Evolutionary conservation across 2,888 invertebrate species (phyloP).

Genomic region (Drosophila suboccidentalis): DNA sequence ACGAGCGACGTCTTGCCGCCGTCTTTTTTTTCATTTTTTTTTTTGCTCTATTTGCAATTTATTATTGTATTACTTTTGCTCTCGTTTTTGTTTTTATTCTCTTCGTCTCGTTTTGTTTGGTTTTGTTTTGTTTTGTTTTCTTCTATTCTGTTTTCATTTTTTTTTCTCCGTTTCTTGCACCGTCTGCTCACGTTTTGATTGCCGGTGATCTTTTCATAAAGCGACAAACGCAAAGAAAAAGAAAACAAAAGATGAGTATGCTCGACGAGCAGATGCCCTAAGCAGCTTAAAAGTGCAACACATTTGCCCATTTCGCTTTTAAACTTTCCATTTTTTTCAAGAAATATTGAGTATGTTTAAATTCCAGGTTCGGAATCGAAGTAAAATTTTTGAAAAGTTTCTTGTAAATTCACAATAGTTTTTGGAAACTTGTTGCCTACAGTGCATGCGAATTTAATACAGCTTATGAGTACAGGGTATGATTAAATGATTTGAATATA

Average conservation of each 20-base stretch:
- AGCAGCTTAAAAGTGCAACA: background rate
- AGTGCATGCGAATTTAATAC: background rate
- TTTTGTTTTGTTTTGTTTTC: slow-evolving; percentile 11
- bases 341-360: background rate
- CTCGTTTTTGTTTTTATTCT: slow-evolving; percentile 19
- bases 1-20: slow-evolving; percentile 5
- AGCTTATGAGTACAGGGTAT: slow-evolving; percentile 1
- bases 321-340: too few relatives aligned
- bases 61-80: slow-evolving; percentile 3
- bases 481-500: slow-evolving; percentile 8
- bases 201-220: slow-evolving; percentile 56
- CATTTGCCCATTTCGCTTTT: too few relatives aligned
- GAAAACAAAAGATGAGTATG: background rate
- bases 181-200: slow-evolving; percentile 45
- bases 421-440: background rate
- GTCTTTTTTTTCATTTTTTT: background rate
- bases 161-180: slow-evolving; percentile 4
- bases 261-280: slow-evolving; percentile 1
- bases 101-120: slow-evolving; percentile 2
- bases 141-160: slow-evolving; percentile 11
- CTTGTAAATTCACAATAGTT: too few relatives aligned
- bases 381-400: too few relatives aligned
- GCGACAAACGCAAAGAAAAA: slow-evolving; percentile 25
- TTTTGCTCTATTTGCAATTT: slow-evolving; percentile 43
- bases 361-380: background rate